Conservation (phyloP, 2,888 invertebrate species). For the Pterobdella sp. region DNA sequence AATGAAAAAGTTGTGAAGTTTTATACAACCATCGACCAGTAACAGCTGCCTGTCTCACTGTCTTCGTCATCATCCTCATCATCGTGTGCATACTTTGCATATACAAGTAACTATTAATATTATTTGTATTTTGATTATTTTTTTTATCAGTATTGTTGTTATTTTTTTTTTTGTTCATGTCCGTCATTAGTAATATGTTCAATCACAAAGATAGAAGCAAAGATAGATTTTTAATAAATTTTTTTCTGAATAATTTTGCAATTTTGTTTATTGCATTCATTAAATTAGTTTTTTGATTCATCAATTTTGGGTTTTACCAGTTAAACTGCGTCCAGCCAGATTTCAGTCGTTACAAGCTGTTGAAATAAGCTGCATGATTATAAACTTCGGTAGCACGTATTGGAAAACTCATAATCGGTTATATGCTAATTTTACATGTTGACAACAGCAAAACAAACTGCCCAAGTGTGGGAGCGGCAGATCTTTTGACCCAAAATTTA, state of each 20-base stretch:
- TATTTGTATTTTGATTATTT: neutral
- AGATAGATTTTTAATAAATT: neutral
- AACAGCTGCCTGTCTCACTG: slow-evolving; percentile 24
- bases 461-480: too few species aligned
- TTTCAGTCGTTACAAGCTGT: too few species aligned
- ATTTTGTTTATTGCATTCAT: too few species aligned
- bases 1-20: neutral
- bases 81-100: slow-evolving; percentile 14
- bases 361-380: too few species aligned
- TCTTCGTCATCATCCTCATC: slow-evolving; percentile 25
- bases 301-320: too few species aligned
- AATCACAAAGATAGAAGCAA: neutral
- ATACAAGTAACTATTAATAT: neutral
- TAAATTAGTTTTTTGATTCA: too few species aligned
- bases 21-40: slow-evolving; percentile 5
- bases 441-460: too few species aligned
- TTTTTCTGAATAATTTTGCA: neutral
- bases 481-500: too few species aligned
- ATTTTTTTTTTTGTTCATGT: neutral
- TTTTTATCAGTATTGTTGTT: neutral
- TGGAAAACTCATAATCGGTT: too few species aligned
- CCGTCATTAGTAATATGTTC: neutral
- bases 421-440: too few species aligned
- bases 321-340: too few species aligned
- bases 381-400: too few species aligned